Evolutionary conservation across 1,140 invertebrate species (phyloP).

Genomic region (Thalassaphorura encarpata): DNA sequence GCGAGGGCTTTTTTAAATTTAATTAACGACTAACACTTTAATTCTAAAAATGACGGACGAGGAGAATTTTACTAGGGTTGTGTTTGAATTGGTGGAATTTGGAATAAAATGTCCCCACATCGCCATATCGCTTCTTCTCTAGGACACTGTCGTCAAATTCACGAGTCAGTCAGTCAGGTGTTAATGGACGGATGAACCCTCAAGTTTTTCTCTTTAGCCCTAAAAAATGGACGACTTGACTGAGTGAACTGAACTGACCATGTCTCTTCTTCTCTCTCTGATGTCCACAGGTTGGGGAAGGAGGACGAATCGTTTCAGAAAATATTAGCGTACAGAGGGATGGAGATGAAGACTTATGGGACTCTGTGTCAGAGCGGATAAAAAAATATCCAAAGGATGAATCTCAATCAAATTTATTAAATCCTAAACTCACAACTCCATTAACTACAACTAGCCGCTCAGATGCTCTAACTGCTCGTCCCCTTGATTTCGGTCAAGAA

Average conservation of each 20-base stretch:
- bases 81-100: too few species aligned
- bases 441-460: conserved; percentile 53
- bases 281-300: conserved; percentile 34
- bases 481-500: conserved; percentile 71
- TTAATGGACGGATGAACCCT: too few species aligned
- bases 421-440: conserved; percentile 5
- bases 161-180: too few species aligned
- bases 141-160: too few species aligned
- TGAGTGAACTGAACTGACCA: neutral
- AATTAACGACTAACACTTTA: too few species aligned
- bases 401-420: neutral
- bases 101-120: too few species aligned
- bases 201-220: neutral
- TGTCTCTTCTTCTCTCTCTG: neutral
- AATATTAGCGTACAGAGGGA: conserved; percentile 40
- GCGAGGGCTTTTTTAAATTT: too few species aligned
- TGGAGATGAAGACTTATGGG: conserved; percentile 51
- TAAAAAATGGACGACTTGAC: neutral
- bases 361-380: conserved; percentile 60
- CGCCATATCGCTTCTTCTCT: too few species aligned
- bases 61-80: too few species aligned
- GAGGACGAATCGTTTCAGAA: conserved; percentile 35
- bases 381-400: conserved; percentile 40
- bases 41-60: too few species aligned
- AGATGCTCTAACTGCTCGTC: conserved; percentile 65